These are phyloP conservation scores for Trididemnum nubilum DNA, from an alignment of 23 tunicate genomes.

Conservation along the genomic window DNA sequence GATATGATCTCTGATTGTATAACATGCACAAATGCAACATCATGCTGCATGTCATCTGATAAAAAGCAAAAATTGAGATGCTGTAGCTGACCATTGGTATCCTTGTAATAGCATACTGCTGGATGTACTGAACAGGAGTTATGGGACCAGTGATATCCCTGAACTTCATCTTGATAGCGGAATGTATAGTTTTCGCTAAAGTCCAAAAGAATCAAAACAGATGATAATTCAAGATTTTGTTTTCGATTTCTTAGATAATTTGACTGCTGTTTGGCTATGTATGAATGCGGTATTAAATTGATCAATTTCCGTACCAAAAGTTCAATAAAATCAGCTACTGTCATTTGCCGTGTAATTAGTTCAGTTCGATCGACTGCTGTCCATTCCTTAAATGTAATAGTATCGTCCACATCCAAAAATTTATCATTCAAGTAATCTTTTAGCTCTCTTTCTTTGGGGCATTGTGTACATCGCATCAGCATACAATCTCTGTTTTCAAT, in stretches of 20 bases:
- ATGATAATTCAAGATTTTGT: neutral
- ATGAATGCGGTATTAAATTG: neutral
- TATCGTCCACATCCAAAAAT: neutral
- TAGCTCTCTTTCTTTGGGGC: neutral
- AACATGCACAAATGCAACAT: too few relatives aligned
- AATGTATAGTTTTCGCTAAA: neutral
- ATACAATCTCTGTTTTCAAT: neutral
- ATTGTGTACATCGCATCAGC: neutral
- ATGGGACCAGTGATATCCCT: neutral
- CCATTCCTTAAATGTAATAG: neutral
- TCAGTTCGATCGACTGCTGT: neutral
- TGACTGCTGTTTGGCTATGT: too few relatives aligned
- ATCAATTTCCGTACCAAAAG: too few relatives aligned
- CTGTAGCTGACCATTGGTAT: neutral
- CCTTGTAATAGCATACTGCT: neutral
- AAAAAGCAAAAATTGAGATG: neutral
- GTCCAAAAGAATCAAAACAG: neutral
- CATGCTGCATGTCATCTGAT: neutral
- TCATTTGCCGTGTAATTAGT: neutral
- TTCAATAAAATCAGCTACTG: neutral
- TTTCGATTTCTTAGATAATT: too few relatives aligned
- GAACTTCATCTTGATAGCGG: too few relatives aligned
- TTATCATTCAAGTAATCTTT: too few relatives aligned
- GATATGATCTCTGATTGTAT: neutral
- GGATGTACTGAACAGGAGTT: neutral